These are phyloP conservation scores for Opisthocomus hoazin DNA, from an alignment of 2,113 vertebrate species.

Conservation along the genomic window DNA sequence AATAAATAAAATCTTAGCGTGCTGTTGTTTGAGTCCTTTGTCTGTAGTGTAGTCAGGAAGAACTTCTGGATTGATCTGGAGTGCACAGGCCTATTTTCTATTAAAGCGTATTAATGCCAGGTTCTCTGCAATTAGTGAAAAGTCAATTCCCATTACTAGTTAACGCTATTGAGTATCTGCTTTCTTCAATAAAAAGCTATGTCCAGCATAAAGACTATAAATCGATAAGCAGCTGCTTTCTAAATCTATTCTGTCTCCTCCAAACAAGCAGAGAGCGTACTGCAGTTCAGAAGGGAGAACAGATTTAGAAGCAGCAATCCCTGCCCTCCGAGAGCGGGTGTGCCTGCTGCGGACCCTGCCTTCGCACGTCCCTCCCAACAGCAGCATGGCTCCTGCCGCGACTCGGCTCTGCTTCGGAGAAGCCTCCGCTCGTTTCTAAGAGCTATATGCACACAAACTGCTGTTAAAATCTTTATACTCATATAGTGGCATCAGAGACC, in stretches of 20 bases:
- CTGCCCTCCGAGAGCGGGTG: background rate
- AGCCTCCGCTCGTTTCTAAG: background rate
- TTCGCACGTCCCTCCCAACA: background rate
- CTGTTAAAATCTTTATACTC: background rate
- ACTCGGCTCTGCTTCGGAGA: background rate
- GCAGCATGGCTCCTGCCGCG: background rate
- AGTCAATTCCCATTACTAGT: constrained; percentile 96
- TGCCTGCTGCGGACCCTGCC: background rate
- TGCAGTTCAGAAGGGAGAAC: background rate
- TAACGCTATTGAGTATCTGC: constrained; percentile 93
- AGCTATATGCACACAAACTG: background rate
- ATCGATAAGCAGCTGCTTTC: constrained; percentile 74
- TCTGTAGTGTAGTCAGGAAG: constrained; percentile 54
- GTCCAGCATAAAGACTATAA: constrained; percentile 80
- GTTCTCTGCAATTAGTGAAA: constrained; percentile 91
- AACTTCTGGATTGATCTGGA: constrained; percentile 80
- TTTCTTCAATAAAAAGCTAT: constrained; percentile 93
- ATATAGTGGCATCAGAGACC: background rate
- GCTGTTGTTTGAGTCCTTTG: constrained; percentile 64
- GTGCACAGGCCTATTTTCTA: constrained; percentile 77
- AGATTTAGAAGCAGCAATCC: background rate
- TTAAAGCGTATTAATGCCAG: constrained; percentile 89
- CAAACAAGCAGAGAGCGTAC: constrained; percentile 15
- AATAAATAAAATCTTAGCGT: constrained; percentile 36
- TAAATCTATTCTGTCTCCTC: constrained; percentile 65